phyloP scores from a whole-genome alignment of 2,113 vertebrate species.

The Corvus cornix region DNA sequence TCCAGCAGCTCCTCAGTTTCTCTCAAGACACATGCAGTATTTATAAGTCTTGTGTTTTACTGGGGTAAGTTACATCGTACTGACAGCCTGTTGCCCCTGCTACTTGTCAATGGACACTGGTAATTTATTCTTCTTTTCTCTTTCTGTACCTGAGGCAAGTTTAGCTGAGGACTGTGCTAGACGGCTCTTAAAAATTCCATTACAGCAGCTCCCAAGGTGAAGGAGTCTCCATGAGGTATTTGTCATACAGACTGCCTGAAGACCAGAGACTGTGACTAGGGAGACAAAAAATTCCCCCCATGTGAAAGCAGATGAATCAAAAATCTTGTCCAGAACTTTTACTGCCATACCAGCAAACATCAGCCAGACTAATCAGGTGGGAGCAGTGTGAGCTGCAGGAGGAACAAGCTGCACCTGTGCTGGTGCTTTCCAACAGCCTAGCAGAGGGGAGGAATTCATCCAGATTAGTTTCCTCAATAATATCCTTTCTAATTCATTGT shows the following conservation, averaged over 20 bases:
- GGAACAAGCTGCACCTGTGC: not conserved
- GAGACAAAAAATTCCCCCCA: not conserved
- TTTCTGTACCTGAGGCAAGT: not conserved
- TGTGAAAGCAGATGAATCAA: not conserved
- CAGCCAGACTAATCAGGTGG: not conserved
- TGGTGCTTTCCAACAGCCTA: not conserved
- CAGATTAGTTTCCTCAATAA: not conserved
- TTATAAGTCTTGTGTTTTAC: not conserved
- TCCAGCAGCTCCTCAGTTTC: not conserved
- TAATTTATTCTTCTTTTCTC: not conserved
- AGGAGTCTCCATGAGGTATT: not conserved
- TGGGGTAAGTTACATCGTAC: not conserved
- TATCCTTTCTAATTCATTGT: not conserved
- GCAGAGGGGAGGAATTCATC: not conserved
- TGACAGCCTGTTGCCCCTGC: slow-evolving; percentile 10
- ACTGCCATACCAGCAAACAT: not conserved
- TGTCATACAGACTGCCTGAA: not conserved
- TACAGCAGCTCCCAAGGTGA: not conserved
- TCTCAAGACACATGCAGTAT: not conserved
- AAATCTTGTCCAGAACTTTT: not conserved
- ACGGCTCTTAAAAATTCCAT: slow-evolving; percentile 13
- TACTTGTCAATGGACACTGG: not conserved
- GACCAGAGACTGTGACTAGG: not conserved
- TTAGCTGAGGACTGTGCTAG: not conserved
- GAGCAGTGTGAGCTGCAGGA: not conserved